Evolutionary conservation across 2,888 invertebrate species (phyloP).

Genomic region (Conistra vaccinii): DNA sequence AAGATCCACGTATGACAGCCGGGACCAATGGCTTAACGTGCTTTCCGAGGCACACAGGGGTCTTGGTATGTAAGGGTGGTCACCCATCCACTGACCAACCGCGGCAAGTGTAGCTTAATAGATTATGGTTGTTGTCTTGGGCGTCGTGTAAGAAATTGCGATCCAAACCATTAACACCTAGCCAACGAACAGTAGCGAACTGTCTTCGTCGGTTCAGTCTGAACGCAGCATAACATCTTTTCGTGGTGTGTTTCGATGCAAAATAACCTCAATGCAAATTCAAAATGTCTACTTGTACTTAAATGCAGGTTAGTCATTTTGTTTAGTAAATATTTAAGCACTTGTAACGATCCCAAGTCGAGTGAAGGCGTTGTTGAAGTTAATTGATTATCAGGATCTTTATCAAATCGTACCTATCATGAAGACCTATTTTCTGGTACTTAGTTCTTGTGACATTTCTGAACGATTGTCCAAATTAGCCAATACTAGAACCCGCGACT

Average conservation of each 20-base stretch:
- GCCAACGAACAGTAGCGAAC: not conserved
- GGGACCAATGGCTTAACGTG: no score
- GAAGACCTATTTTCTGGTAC: not conserved
- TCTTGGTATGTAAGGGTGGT: no score
- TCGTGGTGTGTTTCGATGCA: conserved; percentile 12
- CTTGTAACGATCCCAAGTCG: conserved; percentile 1
- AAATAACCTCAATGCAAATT: conserved; percentile 34
- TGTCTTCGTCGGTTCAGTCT: not conserved
- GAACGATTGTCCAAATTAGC: no score
- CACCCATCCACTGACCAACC: no score
- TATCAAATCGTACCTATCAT: not conserved
- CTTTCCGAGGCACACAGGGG: no score
- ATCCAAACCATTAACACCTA: not conserved
- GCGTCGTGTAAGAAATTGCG: not conserved
- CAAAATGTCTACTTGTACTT: conserved; percentile 28
- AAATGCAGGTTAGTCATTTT: conserved; percentile 35
- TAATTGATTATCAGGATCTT: conserved; percentile 20
- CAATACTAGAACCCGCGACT: no score
- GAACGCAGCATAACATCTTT: conserved; percentile 11
- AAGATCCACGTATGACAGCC: no score
- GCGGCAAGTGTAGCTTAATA: no score
- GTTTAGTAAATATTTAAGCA: conserved; percentile 19
- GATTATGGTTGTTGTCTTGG: not conserved
- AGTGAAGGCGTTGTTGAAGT: conserved; percentile 6
- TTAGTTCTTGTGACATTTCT: not conserved